Base-by-base conservation (phyloP, 2,888 invertebrate species). In the Balanococcus diminutus region DNA sequence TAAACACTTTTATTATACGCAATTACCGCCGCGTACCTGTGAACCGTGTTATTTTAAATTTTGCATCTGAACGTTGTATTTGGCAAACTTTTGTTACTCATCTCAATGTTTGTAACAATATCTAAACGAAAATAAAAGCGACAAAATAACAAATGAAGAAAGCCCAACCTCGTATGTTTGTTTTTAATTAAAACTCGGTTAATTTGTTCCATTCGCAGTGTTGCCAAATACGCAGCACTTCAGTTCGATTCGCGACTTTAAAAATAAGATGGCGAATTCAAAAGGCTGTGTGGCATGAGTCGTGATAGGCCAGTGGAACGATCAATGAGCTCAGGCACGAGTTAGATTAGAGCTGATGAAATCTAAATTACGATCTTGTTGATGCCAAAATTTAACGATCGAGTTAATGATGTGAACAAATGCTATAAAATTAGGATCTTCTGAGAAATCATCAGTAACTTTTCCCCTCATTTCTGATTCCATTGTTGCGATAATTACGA, bases 11-110 rank as follows among this genome's bases (percentile, higher is more conserved):
- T 84, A 84, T 84, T 67, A n/a, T 25, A 84, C 67, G 84, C 84
- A 84, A 84, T 84, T 84, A 72, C 51, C 32, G 42, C 67, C 36
- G n/a, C 67, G 67, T 84, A 84, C 84, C 84, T 84, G 84, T 84
- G 84, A 84, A 84, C 39, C 84, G 84, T 84, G 84, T 84, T 67
- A 84, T 84, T 84, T 67, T 84, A 84, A 84, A n/a, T n/a, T 84
- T 84, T 67, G 16, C 84, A 67, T 84, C 39, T 72, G 84, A 84
- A 84, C 51, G 61, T 84, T 22, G 11, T 56, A 84, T 84, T 84
- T 84, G 84, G 61, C 84, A 67, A 84, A 56, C 61, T 84, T 67
- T 56, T 81, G 36, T 81, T 36, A n/a, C 19, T 82, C 25, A n/a
- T 84, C 25, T n/a, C 25, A 5, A 22, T 72, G 32, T 32, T 36